A percentile compares a stretch with the other conserved stretches of the same genome.
Conservation (phyloP, 2,113 vertebrate species). For the Collichthys lucidus region DNA sequence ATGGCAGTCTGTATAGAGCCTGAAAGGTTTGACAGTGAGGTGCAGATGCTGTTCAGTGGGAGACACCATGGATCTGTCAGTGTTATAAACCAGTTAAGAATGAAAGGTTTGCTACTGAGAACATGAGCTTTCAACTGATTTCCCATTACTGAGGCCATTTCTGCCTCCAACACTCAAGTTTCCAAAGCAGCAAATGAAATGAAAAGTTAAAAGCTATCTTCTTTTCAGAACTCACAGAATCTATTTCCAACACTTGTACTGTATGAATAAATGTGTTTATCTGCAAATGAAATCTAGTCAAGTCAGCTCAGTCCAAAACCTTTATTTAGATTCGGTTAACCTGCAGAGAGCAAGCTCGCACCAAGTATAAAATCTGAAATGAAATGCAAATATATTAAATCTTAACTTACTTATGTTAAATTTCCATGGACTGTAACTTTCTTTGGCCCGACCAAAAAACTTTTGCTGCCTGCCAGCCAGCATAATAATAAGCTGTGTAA, state of each 20-base stretch:
- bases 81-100: neutral
- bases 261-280: slow-evolving; percentile 19
- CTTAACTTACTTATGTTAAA: neutral
- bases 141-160: slow-evolving; percentile 8
- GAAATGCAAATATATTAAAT: neutral
- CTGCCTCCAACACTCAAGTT: slow-evolving; percentile 1
- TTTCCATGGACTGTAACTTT: slow-evolving; percentile 8
- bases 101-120: neutral
- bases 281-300: slow-evolving; percentile 24
- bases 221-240: slow-evolving; percentile 16
- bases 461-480: slow-evolving; percentile 13
- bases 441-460: neutral
- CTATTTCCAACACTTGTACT: slow-evolving; percentile 8
- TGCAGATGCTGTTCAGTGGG: neutral
- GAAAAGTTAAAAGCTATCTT: slow-evolving; percentile 33
- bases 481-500: slow-evolving; percentile 9
- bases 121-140: slow-evolving; percentile 12
- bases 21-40: neutral
- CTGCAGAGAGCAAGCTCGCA: neutral
- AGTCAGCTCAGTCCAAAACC: neutral
- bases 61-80: neutral
- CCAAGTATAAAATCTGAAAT: neutral
- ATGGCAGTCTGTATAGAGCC: neutral
- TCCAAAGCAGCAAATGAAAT: slow-evolving; percentile 35
- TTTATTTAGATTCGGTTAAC: neutral